Evolutionary conservation across 2,113 vertebrate genomes (phyloP).

Genomic region (Cebus imitator): DNA sequence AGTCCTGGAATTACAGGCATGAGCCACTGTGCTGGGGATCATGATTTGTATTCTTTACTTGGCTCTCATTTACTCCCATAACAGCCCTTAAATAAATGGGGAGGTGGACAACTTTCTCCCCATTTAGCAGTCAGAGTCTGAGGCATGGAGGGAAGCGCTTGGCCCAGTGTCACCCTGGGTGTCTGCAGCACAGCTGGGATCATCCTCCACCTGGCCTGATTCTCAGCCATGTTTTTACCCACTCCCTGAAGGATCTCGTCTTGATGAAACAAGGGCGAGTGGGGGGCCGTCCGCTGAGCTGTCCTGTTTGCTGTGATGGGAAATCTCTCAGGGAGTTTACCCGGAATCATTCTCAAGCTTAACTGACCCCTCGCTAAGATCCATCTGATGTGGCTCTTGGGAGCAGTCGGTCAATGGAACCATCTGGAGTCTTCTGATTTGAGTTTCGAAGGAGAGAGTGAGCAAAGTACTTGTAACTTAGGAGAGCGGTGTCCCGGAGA

Average conservation of each 20-base stretch:
- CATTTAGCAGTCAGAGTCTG: not conserved
- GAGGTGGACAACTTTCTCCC: not conserved
- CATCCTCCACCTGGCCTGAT: fast-evolving
- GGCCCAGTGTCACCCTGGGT: not conserved
- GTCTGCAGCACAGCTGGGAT: not conserved
- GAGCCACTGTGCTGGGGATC: too few species aligned
- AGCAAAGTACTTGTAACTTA: not conserved
- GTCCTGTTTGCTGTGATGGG: constrained; percentile 25
- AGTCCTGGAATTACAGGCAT: too few species aligned
- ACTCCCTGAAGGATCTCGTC: not conserved
- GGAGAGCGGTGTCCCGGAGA: not conserved
- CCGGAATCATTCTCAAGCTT: not conserved
- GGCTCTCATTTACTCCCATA: too few species aligned
- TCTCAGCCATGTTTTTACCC: not conserved
- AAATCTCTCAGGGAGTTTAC: not conserved
- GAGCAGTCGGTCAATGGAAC: constrained; percentile 20
- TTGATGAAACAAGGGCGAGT: not conserved
- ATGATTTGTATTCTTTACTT: fast-evolving
- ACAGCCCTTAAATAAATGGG: not conserved
- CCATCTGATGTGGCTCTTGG: not conserved
- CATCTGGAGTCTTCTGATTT: constrained; percentile 49
- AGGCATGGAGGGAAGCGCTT: not conserved
- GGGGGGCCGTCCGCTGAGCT: not conserved
- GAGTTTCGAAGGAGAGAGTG: not conserved
- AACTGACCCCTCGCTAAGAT: constrained; percentile 45